These are phyloP conservation scores for Muscicapa adusta DNA, from an alignment of 2,113 vertebrate genomes.

Conservation along the genomic window DNA sequence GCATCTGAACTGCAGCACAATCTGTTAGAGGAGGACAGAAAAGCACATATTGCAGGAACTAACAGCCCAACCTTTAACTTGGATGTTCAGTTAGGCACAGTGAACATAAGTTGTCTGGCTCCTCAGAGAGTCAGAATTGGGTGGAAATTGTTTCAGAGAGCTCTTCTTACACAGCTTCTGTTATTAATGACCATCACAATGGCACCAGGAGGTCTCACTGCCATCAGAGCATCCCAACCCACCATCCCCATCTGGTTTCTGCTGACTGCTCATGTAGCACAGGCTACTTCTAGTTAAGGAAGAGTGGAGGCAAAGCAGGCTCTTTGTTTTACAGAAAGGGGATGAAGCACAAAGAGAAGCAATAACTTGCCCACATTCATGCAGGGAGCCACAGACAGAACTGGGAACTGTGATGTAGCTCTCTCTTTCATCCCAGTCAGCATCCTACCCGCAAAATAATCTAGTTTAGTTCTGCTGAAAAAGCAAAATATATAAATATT, in stretches of 20 bases:
- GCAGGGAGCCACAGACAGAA: background rate
- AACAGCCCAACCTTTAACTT: background rate
- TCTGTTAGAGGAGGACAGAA: background rate
- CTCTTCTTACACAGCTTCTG: background rate
- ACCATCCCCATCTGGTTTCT: rapidly evolving
- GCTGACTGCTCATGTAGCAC: rapidly evolving
- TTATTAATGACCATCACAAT: background rate
- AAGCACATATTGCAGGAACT: background rate
- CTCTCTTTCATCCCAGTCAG: slow-evolving; percentile 18
- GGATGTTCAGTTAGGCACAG: background rate
- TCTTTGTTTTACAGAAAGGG: background rate
- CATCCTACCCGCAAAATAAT: slow-evolving; percentile 12
- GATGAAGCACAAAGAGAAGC: background rate
- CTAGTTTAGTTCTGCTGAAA: slow-evolving; percentile 38
- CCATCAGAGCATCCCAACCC: background rate
- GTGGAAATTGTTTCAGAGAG: background rate
- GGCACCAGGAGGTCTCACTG: background rate
- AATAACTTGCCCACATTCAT: slow-evolving; percentile 1
- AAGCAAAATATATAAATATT: slow-evolving; percentile 30
- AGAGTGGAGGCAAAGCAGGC: background rate
- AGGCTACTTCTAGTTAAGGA: background rate
- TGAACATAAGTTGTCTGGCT: background rate
- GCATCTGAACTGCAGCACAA: background rate
- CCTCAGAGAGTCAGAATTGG: background rate
- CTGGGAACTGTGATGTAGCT: background rate